phyloP scores from a whole-genome alignment of 2,888 invertebrate genomes.

The Neria commutata region DNA sequence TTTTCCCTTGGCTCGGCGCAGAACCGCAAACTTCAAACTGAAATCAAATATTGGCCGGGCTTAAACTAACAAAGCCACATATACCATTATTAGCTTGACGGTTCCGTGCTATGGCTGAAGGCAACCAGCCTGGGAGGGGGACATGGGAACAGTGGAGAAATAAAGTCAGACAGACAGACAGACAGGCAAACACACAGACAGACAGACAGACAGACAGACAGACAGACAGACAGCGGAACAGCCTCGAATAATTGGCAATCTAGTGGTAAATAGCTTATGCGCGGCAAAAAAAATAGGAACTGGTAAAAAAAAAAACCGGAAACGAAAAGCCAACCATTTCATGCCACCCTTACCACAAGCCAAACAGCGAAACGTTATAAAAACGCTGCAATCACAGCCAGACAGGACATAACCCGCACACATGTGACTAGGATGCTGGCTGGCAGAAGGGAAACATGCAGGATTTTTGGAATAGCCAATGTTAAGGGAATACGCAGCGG shows the following conservation, averaged over 20 bases:
- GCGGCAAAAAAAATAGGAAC: background rate
- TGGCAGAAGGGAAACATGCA: too few relatives aligned
- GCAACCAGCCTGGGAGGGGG: background rate
- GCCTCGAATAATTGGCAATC: slow-evolving; percentile 26
- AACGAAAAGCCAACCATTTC: slow-evolving; percentile 25
- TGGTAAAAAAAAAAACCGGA: slow-evolving; percentile 19
- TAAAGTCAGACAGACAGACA: background rate
- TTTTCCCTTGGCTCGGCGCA: too few relatives aligned
- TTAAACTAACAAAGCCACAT: slow-evolving; percentile 28
- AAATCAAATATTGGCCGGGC: slow-evolving; percentile 11
- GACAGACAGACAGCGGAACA: slow-evolving; percentile 1
- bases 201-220: background rate
- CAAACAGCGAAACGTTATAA: slow-evolving; percentile 37
- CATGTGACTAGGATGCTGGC: slow-evolving; percentile 29
- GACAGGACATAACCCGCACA: slow-evolving; percentile 36
- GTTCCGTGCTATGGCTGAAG: too few relatives aligned
- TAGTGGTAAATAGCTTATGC: slow-evolving; percentile 2
- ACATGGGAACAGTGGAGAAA: too few relatives aligned
- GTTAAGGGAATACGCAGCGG: background rate
- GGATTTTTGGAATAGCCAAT: background rate
- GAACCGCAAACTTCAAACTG: background rate
- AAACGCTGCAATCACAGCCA: slow-evolving; percentile 31
- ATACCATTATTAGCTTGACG: too few relatives aligned
- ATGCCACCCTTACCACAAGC: slow-evolving; percentile 32
- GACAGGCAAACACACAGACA: slow-evolving; percentile 5